Conservation (phyloP, 2,113 vertebrate genomes). For the Natator depressus region DNA sequence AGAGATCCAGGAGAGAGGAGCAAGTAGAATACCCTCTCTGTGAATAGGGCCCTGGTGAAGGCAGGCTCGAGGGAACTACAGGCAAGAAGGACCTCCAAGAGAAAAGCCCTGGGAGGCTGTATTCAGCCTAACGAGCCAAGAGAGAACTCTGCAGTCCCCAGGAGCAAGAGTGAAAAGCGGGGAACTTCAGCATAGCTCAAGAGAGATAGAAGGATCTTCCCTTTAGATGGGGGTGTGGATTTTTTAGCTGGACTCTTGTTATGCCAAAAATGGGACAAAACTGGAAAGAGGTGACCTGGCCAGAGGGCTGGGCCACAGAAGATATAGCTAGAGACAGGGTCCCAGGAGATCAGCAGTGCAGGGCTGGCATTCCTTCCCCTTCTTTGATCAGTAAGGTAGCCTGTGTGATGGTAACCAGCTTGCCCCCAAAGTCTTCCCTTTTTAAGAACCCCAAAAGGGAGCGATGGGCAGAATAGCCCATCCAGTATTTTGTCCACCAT, state of each 20-base stretch:
- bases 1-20: no score
- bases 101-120: no score
- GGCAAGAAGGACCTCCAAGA: neutral
- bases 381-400: neutral
- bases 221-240: neutral
- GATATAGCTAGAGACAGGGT: neutral
- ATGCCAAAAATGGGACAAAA: neutral
- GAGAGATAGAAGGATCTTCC: neutral
- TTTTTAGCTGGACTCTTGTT: neutral
- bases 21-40: no score
- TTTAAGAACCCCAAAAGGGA: neutral
- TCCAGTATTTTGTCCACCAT: neutral
- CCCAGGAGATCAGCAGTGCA: neutral
- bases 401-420: neutral
- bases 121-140: no score
- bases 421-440: neutral
- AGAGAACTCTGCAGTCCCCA: neutral
- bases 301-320: neutral
- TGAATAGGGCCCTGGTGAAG: neutral
- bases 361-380: neutral
- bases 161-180: neutral
- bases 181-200: neutral
- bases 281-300: neutral
- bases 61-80: neutral
- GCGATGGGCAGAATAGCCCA: neutral